Percentiles rank a stretch among this genome's conserved stretches.
phyloP scores from a whole-genome alignment of 2,113 vertebrate genomes.

The Hypomesus transpacificus region DNA sequence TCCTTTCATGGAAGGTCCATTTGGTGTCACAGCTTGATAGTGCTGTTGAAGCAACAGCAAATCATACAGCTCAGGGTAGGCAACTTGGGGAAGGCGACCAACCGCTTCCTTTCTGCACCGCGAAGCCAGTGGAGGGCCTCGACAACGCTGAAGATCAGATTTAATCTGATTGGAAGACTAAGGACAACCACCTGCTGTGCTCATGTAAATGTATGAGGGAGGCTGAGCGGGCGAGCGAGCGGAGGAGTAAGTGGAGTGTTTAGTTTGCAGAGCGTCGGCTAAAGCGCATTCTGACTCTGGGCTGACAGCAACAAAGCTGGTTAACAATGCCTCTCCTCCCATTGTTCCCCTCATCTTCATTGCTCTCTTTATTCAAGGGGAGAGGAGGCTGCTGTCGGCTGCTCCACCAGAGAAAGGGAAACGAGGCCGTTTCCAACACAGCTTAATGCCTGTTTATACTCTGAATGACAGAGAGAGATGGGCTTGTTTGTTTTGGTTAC shows the following conservation, averaged over 20 bases:
- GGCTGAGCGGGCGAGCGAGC: neutral
- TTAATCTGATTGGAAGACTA: slow-evolving; percentile 28
- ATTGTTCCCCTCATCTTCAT: slow-evolving; percentile 47
- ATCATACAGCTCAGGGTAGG: slow-evolving; percentile 2
- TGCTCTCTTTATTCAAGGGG: slow-evolving; percentile 32
- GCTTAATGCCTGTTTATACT: slow-evolving; percentile 50
- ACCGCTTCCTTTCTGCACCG: neutral
- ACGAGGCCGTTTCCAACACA: slow-evolving; percentile 47
- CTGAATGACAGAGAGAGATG: slow-evolving; percentile 37
- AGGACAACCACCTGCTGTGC: slow-evolving; percentile 37
- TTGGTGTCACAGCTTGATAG: slow-evolving; percentile 11
- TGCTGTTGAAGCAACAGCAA: slow-evolving; percentile 16
- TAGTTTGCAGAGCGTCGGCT: slow-evolving; percentile 23
- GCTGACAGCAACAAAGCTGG: slow-evolving; percentile 45
- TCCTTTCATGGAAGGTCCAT: neutral
- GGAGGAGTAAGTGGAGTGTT: slow-evolving; percentile 15
- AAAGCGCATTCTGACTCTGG: slow-evolving; percentile 21
- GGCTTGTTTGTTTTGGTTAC: slow-evolving; percentile 49
- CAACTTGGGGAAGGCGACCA: neutral
- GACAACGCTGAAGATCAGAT: slow-evolving; percentile 21
- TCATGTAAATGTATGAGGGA: slow-evolving; percentile 41
- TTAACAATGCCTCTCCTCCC: slow-evolving; percentile 51
- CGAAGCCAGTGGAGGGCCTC: neutral
- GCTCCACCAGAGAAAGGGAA: slow-evolving; percentile 19
- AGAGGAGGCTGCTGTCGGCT: neutral